Evolutionary conservation across 2,888 invertebrate species (phyloP).

Genomic region (Ophion ellenae): DNA sequence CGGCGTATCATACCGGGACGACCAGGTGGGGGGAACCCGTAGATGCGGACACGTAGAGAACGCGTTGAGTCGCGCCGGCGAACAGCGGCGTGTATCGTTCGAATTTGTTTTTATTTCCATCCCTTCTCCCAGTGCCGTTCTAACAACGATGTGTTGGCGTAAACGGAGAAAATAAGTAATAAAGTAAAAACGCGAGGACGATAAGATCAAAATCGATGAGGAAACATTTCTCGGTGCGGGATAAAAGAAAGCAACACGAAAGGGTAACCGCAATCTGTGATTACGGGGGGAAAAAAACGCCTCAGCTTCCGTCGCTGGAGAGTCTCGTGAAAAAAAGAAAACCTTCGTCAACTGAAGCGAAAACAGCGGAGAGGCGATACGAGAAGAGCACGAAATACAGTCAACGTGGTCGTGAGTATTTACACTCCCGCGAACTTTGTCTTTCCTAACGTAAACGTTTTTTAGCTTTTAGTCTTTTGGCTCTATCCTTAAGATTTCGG

Average conservation of each 20-base stretch:
- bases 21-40: neutral
- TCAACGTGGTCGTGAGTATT: constrained; percentile 44
- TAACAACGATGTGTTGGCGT: neutral
- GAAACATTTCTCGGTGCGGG: too few relatives aligned
- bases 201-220: too few relatives aligned
- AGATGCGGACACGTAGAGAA: neutral
- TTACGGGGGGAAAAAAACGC: too few relatives aligned
- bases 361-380: constrained; percentile 20
- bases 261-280: too few relatives aligned
- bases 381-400: neutral
- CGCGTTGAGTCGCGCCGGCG: too few relatives aligned
- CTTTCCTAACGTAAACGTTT: neutral
- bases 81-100: too few relatives aligned
- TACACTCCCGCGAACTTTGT: neutral
- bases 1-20: constrained; percentile 32
- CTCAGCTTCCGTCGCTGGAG: too few relatives aligned
- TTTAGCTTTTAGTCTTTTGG: neutral
- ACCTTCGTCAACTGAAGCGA: neutral
- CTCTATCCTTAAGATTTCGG: too few relatives aligned
- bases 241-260: too few relatives aligned
- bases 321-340: too few relatives aligned
- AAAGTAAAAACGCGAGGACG: too few relatives aligned
- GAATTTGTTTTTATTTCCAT: neutral
- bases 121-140: neutral
- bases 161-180: too few relatives aligned